Evolutionary conservation across 1,140 invertebrate species (phyloP).

Genomic region (Zeugodacus cucurbitae): DNA sequence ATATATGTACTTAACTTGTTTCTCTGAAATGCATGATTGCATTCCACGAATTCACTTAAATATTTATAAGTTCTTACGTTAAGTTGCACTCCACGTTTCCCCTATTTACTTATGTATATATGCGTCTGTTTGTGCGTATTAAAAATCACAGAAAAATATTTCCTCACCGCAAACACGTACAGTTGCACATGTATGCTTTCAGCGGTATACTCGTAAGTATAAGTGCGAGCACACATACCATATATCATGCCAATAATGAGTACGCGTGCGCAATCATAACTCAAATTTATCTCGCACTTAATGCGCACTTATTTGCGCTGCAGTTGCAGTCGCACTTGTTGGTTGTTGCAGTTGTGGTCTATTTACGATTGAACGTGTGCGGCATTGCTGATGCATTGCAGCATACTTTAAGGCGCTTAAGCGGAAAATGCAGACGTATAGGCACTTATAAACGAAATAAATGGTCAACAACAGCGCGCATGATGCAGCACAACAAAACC

Average conservation of each 20-base stretch:
- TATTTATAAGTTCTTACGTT: background rate
- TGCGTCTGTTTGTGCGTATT: background rate
- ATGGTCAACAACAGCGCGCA: background rate
- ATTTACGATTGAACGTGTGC: background rate
- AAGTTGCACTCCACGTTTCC: background rate
- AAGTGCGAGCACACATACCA: background rate
- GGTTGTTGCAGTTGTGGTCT: background rate
- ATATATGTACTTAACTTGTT: too few relatives aligned
- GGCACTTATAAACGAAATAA: background rate
- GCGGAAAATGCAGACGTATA: background rate
- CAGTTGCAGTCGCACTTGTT: background rate
- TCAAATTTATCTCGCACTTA: background rate
- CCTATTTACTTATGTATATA: background rate
- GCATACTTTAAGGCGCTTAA: background rate
- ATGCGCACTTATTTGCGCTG: background rate
- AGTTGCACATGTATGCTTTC: background rate
- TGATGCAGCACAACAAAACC: background rate
- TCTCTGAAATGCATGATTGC: too few relatives aligned
- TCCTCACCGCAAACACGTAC: background rate
- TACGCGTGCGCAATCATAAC: slow-evolving; percentile 3
- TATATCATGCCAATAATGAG: background rate
- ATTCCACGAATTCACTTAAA: too few relatives aligned
- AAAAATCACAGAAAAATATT: background rate
- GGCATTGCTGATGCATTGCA: background rate
- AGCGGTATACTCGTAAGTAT: background rate